Conservation (phyloP, 2,888 invertebrate genomes). For the Camptogramma bilineatum region DNA sequence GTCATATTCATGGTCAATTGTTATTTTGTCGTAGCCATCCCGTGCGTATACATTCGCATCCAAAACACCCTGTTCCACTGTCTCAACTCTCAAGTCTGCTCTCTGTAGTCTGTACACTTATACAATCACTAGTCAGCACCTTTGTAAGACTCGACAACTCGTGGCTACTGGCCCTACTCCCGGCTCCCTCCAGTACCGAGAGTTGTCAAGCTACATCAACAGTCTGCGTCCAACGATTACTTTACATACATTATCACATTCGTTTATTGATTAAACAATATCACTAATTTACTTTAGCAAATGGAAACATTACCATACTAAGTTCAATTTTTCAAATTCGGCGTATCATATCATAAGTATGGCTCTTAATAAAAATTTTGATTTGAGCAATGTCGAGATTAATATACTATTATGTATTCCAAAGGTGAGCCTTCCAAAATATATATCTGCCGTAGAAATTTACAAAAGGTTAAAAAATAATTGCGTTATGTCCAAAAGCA, state of each 20-base stretch:
- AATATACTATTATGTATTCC: slow-evolving; percentile 72
- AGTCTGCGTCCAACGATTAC: slow-evolving; percentile 63
- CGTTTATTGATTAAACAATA: slow-evolving; percentile 72
- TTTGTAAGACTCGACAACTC: slow-evolving; percentile 69
- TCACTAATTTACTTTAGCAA: slow-evolving; percentile 71
- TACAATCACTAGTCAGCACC: slow-evolving; percentile 76
- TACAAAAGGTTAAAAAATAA: slow-evolving; percentile 78
- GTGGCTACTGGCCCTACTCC: slow-evolving; percentile 50
- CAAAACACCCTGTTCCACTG: slow-evolving; percentile 60
- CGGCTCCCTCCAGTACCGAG: slow-evolving; percentile 50
- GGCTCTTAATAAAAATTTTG: slow-evolving; percentile 79
- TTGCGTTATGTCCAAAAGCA: slow-evolving; percentile 75
- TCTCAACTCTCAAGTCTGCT: slow-evolving; percentile 70
- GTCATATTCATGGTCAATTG: slow-evolving; percentile 50
- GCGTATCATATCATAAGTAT: slow-evolving; percentile 67
- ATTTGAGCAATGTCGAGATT: slow-evolving; percentile 81
- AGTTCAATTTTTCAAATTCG: slow-evolving; percentile 72
- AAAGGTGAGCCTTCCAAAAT: slow-evolving; percentile 83
- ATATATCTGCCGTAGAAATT: slow-evolving; percentile 76
- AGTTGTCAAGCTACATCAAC: slow-evolving; percentile 68
- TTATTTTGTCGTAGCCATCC: slow-evolving; percentile 37
- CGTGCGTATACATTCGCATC: slow-evolving; percentile 52
- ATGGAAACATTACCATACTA: slow-evolving; percentile 74
- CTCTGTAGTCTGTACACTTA: slow-evolving; percentile 61
- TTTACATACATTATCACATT: slow-evolving; percentile 79